phyloP scores from a whole-genome alignment of 1,140 invertebrate genomes.

The Zelostemma sp. region DNA sequence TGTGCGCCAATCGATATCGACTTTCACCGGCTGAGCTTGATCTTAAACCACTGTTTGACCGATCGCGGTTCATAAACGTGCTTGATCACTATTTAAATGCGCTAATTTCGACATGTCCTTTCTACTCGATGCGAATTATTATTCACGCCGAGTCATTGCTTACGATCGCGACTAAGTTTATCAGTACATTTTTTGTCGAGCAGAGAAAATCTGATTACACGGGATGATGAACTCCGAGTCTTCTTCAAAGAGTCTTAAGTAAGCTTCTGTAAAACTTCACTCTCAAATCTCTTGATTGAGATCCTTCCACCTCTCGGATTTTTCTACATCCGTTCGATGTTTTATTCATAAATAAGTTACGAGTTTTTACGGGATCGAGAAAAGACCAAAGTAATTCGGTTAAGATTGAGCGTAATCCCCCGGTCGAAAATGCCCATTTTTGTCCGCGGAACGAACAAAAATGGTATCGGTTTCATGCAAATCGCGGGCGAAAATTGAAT shows the following conservation, averaged over 20 bases:
- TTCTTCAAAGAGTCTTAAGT: slow-evolving; percentile 18
- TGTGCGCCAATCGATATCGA: slow-evolving; percentile 14
- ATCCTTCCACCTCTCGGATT: slow-evolving; percentile 5
- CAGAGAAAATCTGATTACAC: slow-evolving; percentile 7
- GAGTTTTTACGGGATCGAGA: slow-evolving; percentile 3
- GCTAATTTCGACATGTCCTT: neutral
- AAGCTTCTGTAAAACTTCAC: slow-evolving; percentile 21
- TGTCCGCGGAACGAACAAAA: neutral
- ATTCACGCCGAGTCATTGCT: neutral
- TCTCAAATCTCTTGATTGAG: slow-evolving; percentile 16
- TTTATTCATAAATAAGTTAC: slow-evolving; percentile 17
- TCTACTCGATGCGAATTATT: too few species aligned
- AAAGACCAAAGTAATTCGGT: slow-evolving; percentile 8
- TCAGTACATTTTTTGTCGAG: neutral
- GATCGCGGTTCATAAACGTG: neutral
- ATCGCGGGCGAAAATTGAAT: neutral
- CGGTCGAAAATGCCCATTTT: neutral
- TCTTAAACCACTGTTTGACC: neutral
- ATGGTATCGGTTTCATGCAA: neutral
- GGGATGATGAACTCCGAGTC: slow-evolving; percentile 7
- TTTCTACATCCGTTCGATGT: slow-evolving; percentile 7
- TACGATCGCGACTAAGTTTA: neutral
- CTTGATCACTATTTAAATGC: slow-evolving; percentile 4
- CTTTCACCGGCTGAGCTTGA: slow-evolving; percentile 19
- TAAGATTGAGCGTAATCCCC: neutral